These are phyloP conservation scores for Aplidium turbinatum DNA, from an alignment of 23 tunicate species.

Conservation along the genomic window DNA sequence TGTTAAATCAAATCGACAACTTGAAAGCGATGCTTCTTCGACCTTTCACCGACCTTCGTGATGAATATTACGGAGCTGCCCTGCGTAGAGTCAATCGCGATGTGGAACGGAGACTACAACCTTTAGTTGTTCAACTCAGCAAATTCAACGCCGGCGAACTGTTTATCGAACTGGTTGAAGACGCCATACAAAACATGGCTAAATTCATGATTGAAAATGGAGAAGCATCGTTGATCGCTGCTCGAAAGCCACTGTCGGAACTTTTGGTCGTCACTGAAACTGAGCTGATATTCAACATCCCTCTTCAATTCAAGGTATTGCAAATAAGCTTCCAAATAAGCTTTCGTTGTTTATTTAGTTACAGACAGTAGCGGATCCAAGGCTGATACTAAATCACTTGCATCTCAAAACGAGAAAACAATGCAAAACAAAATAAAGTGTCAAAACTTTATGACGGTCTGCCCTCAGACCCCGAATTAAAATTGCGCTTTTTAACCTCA, in stretches of 20 bases:
- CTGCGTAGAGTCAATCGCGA: conserved; percentile 12
- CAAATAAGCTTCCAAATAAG: too few relatives aligned
- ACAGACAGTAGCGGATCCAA: too few relatives aligned
- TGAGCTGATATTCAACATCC: conserved; percentile 71
- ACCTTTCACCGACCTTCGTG: conserved; percentile 56
- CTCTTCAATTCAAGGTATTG: conserved; percentile 77
- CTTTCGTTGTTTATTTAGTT: too few relatives aligned
- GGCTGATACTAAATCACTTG: too few relatives aligned
- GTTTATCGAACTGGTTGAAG: conserved; percentile 73
- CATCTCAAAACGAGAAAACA: too few relatives aligned
- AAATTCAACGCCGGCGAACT: conserved; percentile 69
- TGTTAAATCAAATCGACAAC: conserved; percentile 7
- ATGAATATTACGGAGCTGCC: conserved; percentile 36
- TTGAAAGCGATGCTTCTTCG: conserved; percentile 17
- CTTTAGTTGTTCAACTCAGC: conserved; percentile 20
- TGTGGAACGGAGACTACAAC: conserved; percentile 20
- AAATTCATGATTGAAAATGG: conserved; percentile 52
- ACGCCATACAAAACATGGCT: conserved; percentile 49
- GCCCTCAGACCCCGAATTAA: too few relatives aligned
- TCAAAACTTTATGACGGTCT: too few relatives aligned
- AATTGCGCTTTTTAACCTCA: too few relatives aligned
- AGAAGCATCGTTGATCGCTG: conserved; percentile 34
- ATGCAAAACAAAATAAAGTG: too few relatives aligned
- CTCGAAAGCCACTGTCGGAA: conserved; percentile 54
- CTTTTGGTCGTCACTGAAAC: conserved; percentile 55